A percentile compares a stretch with the other conserved stretches of the same genome.
Conservation (phyloP, 1,140 invertebrate species). For the Callitettix versicolor region DNA sequence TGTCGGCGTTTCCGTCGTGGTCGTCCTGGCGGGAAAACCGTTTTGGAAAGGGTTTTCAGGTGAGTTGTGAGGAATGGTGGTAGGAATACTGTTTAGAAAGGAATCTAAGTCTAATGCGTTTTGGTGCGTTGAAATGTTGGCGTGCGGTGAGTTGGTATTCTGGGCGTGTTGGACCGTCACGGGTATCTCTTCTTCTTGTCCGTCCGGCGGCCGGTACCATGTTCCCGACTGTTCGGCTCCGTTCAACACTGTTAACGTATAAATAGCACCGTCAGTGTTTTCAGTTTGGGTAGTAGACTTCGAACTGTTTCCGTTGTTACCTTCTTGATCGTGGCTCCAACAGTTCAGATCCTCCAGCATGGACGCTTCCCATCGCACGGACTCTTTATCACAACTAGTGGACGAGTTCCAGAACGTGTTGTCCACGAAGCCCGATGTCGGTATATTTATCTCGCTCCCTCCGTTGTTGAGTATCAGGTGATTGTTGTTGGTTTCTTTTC, state of each 20-base stretch:
- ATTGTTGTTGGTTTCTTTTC: conserved; percentile 23
- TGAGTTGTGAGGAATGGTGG: conserved; percentile 20
- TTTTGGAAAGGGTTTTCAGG: conserved; percentile 29
- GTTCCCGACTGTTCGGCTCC: conserved; percentile 30
- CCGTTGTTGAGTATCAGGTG: conserved; percentile 25
- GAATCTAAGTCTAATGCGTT: conserved; percentile 10
- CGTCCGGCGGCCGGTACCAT: conserved; percentile 21
- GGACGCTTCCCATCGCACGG: conserved; percentile 46
- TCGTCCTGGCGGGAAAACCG: conserved; percentile 22
- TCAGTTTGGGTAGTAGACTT: conserved; percentile 33
- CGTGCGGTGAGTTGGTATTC: conserved; percentile 18
- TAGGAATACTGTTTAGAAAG: conserved; percentile 11
- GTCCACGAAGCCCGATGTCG: conserved; percentile 28
- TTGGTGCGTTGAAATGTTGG: neutral
- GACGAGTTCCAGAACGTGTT: conserved; percentile 17
- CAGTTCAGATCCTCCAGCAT: conserved; percentile 71
- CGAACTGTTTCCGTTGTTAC: conserved; percentile 22
- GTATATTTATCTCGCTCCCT: conserved; percentile 42
- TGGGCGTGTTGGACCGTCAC: conserved; percentile 25
- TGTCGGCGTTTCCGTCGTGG: conserved; percentile 28
- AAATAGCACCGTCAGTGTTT: conserved; percentile 45
- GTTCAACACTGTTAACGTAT: conserved; percentile 43
- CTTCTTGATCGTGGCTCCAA: conserved; percentile 52
- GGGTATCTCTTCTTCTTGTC: conserved; percentile 15
- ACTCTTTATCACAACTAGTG: conserved; percentile 4